Percentiles rank a stretch among this genome's conserved stretches.
Conservation (phyloP, 35 echinoderm and acorn worm genomes). For the Diadema setosum region DNA sequence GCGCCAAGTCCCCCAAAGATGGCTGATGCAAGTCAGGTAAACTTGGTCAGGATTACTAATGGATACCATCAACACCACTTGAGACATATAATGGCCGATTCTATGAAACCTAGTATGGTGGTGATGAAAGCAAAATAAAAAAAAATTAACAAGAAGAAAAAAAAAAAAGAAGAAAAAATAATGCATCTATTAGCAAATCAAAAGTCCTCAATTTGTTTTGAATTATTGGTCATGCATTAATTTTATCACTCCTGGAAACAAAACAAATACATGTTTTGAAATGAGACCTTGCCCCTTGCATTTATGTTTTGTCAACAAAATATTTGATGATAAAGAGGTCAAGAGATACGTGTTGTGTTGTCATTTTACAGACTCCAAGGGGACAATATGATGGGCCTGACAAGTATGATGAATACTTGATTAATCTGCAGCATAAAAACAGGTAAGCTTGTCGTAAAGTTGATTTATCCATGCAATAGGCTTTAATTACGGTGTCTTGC, state of each 20-base stretch:
- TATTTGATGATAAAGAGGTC: no score
- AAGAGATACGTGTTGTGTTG: no score
- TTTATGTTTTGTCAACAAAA: no score
- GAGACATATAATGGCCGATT: not conserved
- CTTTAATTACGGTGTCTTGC: not conserved
- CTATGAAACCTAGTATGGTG: not conserved
- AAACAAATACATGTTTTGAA: no score
- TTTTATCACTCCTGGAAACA: no score
- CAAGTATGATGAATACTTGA: conserved; percentile 83
- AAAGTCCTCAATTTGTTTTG: not conserved
- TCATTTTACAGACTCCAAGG: not conserved
- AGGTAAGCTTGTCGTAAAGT: conserved; percentile 23
- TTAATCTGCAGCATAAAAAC: conserved; percentile 82
- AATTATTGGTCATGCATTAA: no score
- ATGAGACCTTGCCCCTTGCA: no score
- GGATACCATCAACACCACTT: not conserved
- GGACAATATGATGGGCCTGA: conserved; percentile 42
- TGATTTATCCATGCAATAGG: not conserved
- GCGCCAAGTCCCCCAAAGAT: not conserved
- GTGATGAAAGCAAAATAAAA: not conserved
- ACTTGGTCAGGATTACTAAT: not conserved
- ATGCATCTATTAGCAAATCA: no score
- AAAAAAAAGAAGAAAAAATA: no score
- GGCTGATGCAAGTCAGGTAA: conserved; percentile 16
- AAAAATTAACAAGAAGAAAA: not conserved